Evolutionary conservation across 2,113 vertebrate genomes (phyloP).

Genomic region (Pachyramphus minor): DNA sequence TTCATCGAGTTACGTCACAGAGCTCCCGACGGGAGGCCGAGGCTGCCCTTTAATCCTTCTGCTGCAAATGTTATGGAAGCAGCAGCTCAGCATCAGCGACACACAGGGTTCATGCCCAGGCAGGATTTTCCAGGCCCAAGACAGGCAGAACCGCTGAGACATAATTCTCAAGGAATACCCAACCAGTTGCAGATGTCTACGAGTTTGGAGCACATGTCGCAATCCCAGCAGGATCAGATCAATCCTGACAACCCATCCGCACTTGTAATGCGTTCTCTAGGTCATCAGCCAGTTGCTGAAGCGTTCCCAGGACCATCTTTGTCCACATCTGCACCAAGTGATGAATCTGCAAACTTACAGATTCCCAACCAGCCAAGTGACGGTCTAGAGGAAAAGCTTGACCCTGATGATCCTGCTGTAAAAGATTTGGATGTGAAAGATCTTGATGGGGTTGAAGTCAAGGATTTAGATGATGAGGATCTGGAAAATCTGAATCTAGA

Average conservation of each 20-base stretch:
- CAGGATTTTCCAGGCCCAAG: constrained; percentile 75
- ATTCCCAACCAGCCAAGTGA: constrained; percentile 63
- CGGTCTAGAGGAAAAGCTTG: constrained; percentile 88
- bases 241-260: constrained; percentile 69
- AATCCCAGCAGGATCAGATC: constrained; percentile 72
- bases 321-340: constrained; percentile 56
- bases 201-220: constrained; percentile 77
- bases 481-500: constrained; percentile 94
- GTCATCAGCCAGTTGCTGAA: constrained; percentile 79
- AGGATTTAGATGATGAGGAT: constrained; percentile 94
- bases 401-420: constrained; percentile 89
- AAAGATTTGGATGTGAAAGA: constrained; percentile 94
- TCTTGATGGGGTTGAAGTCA: constrained; percentile 87
- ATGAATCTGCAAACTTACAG: constrained; percentile 64
- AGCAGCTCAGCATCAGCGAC: constrained; percentile 68
- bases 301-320: constrained; percentile 74
- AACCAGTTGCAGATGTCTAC: constrained; percentile 74
- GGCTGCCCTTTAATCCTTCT: constrained; percentile 74
- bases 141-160: constrained; percentile 66
- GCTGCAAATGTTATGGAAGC: constrained; percentile 71
- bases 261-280: constrained; percentile 79
- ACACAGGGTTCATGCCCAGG: constrained; percentile 70
- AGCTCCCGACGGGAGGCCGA: constrained; percentile 81
- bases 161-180: constrained; percentile 61
- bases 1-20: constrained; percentile 93